These are phyloP conservation scores for Drosophila recens DNA, from an alignment of 2,888 invertebrate genomes.

Conservation along the genomic window DNA sequence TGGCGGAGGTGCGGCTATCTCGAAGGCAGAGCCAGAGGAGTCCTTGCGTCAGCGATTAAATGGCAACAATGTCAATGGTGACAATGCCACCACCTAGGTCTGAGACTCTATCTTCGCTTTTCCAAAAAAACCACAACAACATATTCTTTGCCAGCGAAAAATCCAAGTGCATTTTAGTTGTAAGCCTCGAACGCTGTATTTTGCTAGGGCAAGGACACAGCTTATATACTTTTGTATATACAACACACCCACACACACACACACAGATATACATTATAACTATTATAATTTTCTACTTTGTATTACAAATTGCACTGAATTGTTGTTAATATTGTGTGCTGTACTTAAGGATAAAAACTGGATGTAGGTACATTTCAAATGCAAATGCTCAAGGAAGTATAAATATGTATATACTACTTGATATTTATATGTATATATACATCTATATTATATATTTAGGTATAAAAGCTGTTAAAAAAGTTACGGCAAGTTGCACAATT, in stretches of 20 bases:
- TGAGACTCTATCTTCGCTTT: conserved; percentile 31
- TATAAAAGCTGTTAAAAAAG: conserved; percentile 25
- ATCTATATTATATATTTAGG: conserved; percentile 15
- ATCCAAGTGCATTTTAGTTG: conserved; percentile 53
- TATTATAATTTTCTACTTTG: conserved; percentile 3
- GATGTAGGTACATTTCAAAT: conserved; percentile 27
- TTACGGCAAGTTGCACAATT: conserved; percentile 28
- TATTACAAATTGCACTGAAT: conserved; percentile 19
- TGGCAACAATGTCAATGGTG: conserved; percentile 26
- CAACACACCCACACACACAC: conserved; percentile 7
- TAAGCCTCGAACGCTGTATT: conserved; percentile 37
- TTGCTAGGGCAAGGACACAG: conserved; percentile 22
- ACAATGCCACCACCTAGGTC: conserved; percentile 62
- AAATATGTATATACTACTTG: conserved; percentile 1
- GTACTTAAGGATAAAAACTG: conserved; percentile 46
- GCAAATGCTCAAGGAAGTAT: conserved; percentile 46
- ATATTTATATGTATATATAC: conserved; percentile 6
- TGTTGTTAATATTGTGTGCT: conserved; percentile 31
- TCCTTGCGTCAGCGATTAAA: conserved; percentile 38
- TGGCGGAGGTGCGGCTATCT: background rate
- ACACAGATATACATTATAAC: background rate
- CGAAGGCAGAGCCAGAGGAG: conserved; percentile 20
- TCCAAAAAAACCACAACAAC: background rate
- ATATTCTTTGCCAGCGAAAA: conserved; percentile 29
- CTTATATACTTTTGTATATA: conserved; percentile 58